A percentile compares a stretch with the other conserved stretches of the same genome.
phyloP scores from a whole-genome alignment of 2,113 vertebrate species.

The Dolichotis patagonum region DNA sequence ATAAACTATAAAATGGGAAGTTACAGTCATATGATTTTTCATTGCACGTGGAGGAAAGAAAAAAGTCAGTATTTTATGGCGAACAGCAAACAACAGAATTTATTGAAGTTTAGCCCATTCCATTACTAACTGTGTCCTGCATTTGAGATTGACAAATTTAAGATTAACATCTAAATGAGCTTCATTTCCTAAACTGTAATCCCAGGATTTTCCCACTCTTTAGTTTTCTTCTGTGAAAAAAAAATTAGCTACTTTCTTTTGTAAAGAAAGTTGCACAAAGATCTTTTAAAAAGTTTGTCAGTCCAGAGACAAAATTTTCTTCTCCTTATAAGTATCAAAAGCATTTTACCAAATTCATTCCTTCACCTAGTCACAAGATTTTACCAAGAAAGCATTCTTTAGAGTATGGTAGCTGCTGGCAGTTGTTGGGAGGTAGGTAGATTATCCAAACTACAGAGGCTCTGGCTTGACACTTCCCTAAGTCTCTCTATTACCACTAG shows the following conservation, averaged over 20 bases:
- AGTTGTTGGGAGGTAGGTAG: background rate
- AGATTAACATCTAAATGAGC: slow-evolving; percentile 32
- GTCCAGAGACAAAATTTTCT: background rate
- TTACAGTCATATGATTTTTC: slow-evolving; percentile 6
- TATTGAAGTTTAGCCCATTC: slow-evolving; percentile 28
- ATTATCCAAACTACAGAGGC: background rate
- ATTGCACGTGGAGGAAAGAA: background rate
- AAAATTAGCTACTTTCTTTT: background rate
- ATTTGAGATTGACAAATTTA: slow-evolving; percentile 32
- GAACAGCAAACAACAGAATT: slow-evolving; percentile 59
- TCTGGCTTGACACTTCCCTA: slow-evolving; percentile 44
- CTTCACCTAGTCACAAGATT: slow-evolving; percentile 1
- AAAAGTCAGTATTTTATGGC: slow-evolving; percentile 42
- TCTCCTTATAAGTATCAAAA: background rate
- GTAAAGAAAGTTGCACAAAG: background rate
- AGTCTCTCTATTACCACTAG: slow-evolving; percentile 41
- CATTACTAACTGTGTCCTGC: slow-evolving; percentile 16
- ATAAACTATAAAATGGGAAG: slow-evolving; percentile 48
- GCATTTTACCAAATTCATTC: slow-evolving; percentile 14
- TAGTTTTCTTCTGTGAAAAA: background rate
- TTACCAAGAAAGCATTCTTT: background rate
- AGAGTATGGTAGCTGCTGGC: background rate
- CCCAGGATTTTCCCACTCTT: background rate
- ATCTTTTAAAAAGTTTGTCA: slow-evolving; percentile 42
- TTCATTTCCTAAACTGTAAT: slow-evolving; percentile 32